Evolutionary conservation across 2,113 vertebrate species (phyloP).

Genomic region (Ondatra zibethicus): DNA sequence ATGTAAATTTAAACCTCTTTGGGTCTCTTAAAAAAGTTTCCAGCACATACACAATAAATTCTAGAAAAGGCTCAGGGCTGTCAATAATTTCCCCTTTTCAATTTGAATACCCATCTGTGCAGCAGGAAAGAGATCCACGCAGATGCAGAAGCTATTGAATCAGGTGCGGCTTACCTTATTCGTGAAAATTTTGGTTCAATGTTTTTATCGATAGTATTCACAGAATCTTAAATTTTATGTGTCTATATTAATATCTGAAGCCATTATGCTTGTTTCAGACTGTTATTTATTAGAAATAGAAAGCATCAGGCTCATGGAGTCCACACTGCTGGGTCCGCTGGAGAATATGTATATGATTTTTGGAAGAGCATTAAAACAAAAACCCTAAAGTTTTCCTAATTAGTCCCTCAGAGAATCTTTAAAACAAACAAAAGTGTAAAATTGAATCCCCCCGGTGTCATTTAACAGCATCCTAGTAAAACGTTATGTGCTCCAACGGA

Average conservation of each 20-base stretch:
- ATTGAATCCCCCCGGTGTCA: constrained; percentile 78
- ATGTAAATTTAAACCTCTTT: background rate
- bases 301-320: constrained; percentile 62
- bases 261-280: constrained; percentile 25
- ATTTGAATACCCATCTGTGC: background rate
- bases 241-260: constrained; percentile 7
- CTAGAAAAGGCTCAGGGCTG: background rate
- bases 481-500: constrained; percentile 71
- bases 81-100: background rate
- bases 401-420: constrained; percentile 86
- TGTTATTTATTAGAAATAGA: constrained; percentile 75
- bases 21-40: background rate
- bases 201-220: constrained; percentile 25
- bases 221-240: background rate
- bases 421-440: constrained; percentile 79
- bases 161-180: background rate
- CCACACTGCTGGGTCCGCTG: constrained; percentile 60
- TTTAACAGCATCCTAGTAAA: constrained; percentile 76
- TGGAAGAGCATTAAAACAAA: constrained; percentile 74
- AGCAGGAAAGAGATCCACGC: background rate
- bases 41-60: background rate
- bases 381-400: constrained; percentile 80
- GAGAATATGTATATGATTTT: constrained; percentile 74
- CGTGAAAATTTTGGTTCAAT: background rate
- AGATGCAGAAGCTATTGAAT: fast-evolving